Base-by-base conservation (phyloP, 1,140 invertebrate species). In the Lordiphosa collinella region DNA sequence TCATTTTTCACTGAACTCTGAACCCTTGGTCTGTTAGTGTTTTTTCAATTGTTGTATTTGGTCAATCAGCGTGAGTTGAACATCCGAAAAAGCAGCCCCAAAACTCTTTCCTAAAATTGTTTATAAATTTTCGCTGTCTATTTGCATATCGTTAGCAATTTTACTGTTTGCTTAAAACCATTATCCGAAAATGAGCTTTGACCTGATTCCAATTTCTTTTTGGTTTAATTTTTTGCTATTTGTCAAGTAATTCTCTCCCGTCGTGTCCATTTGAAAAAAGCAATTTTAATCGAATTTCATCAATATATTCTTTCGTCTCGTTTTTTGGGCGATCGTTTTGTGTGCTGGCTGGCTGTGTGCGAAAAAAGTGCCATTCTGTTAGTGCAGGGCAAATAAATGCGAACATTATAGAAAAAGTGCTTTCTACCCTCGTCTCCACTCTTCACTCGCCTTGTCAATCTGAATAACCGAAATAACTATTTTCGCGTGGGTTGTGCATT, bases 391-490 rank as follows among this genome's bases (percentile, higher is more conserved):
- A 35, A 55, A 43, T 47, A 10, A 34, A 62, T 37, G 8, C 12
- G 12, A 50, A 35, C 1, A 32, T 38, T 31, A 31, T 25, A 18
- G 4, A 38, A 25, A 32, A 32, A 34, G 7, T 14, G 8, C 4
- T 13, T 37, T 37, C 14, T 14, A 36, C 12, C 5, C 12, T 11
- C n/a, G 11, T 37, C 36, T 1, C 37, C 6, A 25, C 6, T 25
- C 22, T n/a, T n/a, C 22, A 25, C 14, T 13, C 5, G 2, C 8
- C 36, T 8, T 14, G 36, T 37, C 36, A 37, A 25, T 25, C 22
- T 25, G 22, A 25, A 25, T 25, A 25, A 25, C 22, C 22, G 6
- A 25, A 16, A 54, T 61, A 70, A 76, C 72, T 76, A 71, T 76
- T 75, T 75, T 74, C 41, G 25, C 41, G 38, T 8, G 13, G 22